A percentile compares a stretch with the other conserved stretches of the same genome.
Conservation (phyloP, 1,140 invertebrate genomes). For the Lamellibrachia luymesi region DNA sequence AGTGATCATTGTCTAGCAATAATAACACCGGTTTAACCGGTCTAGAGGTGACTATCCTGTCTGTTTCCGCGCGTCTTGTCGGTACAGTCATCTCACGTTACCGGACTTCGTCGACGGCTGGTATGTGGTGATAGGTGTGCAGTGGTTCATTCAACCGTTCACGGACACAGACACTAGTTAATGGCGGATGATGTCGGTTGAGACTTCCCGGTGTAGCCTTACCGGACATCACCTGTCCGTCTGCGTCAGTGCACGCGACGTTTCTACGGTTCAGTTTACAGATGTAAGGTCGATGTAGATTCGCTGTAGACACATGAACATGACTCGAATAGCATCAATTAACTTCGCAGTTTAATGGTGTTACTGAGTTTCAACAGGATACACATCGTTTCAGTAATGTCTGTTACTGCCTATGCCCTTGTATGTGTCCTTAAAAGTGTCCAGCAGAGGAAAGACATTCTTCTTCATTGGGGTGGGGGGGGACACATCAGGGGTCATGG, state of each 20-base stretch:
- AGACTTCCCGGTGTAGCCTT: not conserved
- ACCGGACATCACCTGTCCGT: not conserved
- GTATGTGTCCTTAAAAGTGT: too few species aligned
- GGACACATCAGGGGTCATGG: too few species aligned
- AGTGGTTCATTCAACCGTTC: not conserved
- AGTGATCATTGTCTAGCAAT: not conserved
- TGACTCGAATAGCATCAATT: not conserved
- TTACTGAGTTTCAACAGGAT: not conserved
- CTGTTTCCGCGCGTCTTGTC: not conserved
- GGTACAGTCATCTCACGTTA: not conserved
- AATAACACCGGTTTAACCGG: too few species aligned
- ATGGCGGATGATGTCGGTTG: not conserved
- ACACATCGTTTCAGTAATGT: not conserved
- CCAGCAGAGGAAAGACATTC: too few species aligned
- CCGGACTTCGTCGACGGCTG: not conserved
- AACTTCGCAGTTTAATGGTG: not conserved
- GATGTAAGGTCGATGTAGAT: not conserved
- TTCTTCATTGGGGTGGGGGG: too few species aligned
- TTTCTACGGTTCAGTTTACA: not conserved
- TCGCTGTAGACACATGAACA: not conserved
- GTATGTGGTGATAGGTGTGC: not conserved
- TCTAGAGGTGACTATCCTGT: not conserved
- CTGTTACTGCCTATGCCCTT: too few species aligned
- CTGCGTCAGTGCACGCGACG: not conserved
- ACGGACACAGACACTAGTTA: not conserved